Percentiles rank a stretch among this genome's conserved stretches.
These are phyloP conservation scores for Caenorhabditis elegans DNA, from an alignment of 1,140 invertebrate genomes.

Conservation along the genomic window DNA sequence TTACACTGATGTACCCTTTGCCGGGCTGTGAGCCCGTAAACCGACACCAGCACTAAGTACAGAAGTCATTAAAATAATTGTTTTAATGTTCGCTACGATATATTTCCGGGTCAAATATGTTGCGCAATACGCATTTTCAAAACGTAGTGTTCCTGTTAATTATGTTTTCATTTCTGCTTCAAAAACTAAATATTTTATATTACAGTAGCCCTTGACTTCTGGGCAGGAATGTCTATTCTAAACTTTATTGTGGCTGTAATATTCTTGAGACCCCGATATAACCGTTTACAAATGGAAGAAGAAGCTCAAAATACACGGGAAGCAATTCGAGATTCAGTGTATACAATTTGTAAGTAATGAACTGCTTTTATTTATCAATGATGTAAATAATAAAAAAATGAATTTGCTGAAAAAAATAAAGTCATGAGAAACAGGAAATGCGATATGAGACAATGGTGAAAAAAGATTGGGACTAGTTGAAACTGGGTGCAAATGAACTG, in stretches of 20 bases:
- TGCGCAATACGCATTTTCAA: no score
- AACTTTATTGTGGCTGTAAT: background rate
- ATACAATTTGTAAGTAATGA: slow-evolving; percentile 7
- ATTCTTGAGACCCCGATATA: background rate
- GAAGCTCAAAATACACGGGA: background rate
- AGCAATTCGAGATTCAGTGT: background rate
- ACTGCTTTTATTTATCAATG: background rate
- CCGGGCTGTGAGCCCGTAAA: no score
- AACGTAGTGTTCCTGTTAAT: no score
- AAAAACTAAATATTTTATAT: no score
- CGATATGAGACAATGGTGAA: background rate
- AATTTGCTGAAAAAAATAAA: background rate
- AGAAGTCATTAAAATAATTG: no score
- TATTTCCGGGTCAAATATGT: no score
- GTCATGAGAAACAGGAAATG: slow-evolving; percentile 8
- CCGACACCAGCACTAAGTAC: no score
- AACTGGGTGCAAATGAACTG: background rate
- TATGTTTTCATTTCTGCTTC: no score
- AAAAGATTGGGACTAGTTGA: background rate
- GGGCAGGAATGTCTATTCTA: background rate
- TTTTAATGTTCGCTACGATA: no score
- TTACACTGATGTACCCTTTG: no score
- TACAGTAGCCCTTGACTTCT: background rate
- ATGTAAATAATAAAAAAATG: background rate
- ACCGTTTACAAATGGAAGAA: background rate